Conservation (phyloP, 1,140 invertebrate genomes). For the Procambarus clarkii region DNA sequence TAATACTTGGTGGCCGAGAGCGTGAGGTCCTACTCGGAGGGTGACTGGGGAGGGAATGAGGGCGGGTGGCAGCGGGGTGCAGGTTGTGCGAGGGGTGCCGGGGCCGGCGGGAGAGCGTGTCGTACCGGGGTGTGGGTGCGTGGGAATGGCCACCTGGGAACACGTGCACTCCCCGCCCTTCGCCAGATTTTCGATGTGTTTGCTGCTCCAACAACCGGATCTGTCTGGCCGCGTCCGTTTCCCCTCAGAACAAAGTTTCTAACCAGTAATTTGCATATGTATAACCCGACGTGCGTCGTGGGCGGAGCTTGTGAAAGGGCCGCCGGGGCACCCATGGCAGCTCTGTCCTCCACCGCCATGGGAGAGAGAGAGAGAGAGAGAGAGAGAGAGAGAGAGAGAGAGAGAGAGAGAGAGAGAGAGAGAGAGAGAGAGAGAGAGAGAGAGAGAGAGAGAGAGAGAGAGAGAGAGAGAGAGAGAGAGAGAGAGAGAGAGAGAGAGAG, state of each 20-base stretch:
- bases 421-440: no score
- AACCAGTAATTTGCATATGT: conserved; percentile 34
- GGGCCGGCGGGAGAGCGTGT: conserved; percentile 10
- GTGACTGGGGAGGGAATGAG: neutral
- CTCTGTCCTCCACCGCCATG: no score
- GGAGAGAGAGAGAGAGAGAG: no score
- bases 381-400: no score
- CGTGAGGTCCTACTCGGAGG: no score
- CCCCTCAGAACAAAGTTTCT: conserved; percentile 29
- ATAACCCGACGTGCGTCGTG: neutral
- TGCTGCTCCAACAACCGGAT: conserved; percentile 48
- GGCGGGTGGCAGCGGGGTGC: neutral
- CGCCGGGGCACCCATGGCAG: neutral
- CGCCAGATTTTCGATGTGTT: conserved; percentile 49
- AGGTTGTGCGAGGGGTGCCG: neutral
- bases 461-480: neutral
- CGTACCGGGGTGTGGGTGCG: conserved; percentile 18
- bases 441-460: neutral
- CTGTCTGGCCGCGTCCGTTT: conserved; percentile 32
- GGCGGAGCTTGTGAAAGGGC: neutral
- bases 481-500: no score
- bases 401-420: no score
- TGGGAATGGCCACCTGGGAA: conserved; percentile 49
- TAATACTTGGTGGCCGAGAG: no score
- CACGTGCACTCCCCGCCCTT: conserved; percentile 35